A percentile compares a stretch with the other conserved stretches of the same genome.
Conservation (phyloP, 2,888 invertebrate genomes). For the Scaptomyza cyrtandrae region DNA sequence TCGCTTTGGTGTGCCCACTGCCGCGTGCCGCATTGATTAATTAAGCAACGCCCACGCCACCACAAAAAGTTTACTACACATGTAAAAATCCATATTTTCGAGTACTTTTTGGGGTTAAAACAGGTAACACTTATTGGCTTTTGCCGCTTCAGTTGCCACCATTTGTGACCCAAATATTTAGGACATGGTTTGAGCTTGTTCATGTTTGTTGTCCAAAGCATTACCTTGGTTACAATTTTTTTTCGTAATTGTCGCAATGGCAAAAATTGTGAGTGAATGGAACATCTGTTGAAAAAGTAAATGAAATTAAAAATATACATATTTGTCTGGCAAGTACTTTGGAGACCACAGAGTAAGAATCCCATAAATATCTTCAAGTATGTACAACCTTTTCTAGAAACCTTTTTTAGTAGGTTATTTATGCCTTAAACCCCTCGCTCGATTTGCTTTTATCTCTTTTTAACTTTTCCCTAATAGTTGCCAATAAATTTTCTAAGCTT, state of each 20-base stretch:
- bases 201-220: constrained; percentile 25
- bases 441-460: not conserved
- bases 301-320: not conserved
- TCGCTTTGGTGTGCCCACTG: constrained; percentile 75
- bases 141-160: constrained; percentile 28
- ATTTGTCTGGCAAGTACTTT: no score
- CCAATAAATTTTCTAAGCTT: not conserved
- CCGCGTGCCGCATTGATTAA: constrained; percentile 76
- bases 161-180: constrained; percentile 44
- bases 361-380: no score
- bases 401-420: not conserved
- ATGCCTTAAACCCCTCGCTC: no score
- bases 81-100: not conserved
- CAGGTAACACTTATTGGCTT: constrained; percentile 42
- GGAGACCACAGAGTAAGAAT: no score
- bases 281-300: constrained; percentile 29
- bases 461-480: not conserved
- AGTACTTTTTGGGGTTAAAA: constrained; percentile 19
- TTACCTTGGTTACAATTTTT: constrained; percentile 47
- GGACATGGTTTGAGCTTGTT: constrained; percentile 49
- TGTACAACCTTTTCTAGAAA: not conserved
- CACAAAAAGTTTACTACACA: constrained; percentile 8
- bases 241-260: constrained; percentile 39
- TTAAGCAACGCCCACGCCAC: constrained; percentile 57
- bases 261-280: constrained; percentile 26